phyloP scores from a whole-genome alignment of 2,113 vertebrate species.

The Suricata suricatta region DNA sequence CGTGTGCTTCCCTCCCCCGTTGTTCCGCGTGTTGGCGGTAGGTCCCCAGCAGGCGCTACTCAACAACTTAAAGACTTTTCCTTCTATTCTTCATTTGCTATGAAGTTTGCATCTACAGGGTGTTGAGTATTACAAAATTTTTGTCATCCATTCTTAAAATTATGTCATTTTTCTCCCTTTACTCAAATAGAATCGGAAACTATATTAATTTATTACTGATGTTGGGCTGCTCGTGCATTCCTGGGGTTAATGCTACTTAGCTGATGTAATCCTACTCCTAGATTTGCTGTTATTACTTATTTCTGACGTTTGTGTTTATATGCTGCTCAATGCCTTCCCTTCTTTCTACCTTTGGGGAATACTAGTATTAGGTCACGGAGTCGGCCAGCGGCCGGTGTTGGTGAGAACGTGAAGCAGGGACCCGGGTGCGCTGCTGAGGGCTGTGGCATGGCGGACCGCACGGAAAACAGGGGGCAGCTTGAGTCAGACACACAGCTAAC shows the following conservation, averaged over 20 bases:
- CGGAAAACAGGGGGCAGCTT: background rate
- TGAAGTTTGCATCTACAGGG: background rate
- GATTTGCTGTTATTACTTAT: background rate
- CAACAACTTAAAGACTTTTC: background rate
- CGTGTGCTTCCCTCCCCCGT: rapidly evolving
- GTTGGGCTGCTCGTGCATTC: background rate
- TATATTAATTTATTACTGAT: background rate
- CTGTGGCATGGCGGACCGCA: background rate
- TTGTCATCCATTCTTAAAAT: background rate
- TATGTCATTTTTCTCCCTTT: background rate
- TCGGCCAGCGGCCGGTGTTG: too few relatives aligned
- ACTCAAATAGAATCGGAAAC: background rate
- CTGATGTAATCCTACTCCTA: background rate
- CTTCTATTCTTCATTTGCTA: background rate
- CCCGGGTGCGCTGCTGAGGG: rapidly evolving
- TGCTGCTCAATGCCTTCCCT: background rate
- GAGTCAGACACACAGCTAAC: too few relatives aligned
- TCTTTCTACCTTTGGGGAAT: background rate
- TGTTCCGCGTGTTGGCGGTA: too few relatives aligned
- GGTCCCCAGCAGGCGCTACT: background rate
- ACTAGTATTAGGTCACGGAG: background rate
- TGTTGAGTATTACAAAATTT: background rate
- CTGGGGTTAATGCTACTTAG: background rate
- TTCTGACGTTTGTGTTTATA: background rate
- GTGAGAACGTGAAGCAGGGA: background rate